A percentile compares a stretch with the other conserved stretches of the same genome.
phyloP scores from a whole-genome alignment of 37 sponge, comb jelly and placozoan genomes.

The Dysidea cf. avara region DNA sequence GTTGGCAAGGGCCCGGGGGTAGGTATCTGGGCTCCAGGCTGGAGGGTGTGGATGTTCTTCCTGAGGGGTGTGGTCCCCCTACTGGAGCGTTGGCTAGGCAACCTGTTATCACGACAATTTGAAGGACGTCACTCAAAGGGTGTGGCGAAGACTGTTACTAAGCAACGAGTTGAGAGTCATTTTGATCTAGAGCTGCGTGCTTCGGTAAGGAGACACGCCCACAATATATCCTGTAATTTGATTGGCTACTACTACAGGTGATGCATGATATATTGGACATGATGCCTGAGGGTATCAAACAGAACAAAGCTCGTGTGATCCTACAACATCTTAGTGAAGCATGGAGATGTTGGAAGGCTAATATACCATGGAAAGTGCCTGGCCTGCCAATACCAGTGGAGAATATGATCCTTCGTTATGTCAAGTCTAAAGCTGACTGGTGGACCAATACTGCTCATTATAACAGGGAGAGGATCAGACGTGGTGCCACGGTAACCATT shows the following conservation, averaged over 20 bases:
- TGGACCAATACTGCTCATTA: conserved; percentile 99
- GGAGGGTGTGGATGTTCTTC: conserved; percentile 99
- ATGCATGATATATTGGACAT: conserved; percentile 99
- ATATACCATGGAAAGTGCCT: conserved; percentile 99
- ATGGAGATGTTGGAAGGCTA: conserved; percentile 99
- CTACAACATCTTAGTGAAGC: conserved; percentile 98
- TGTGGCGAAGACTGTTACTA: conserved; percentile 98
- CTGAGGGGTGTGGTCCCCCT: conserved; percentile 95
- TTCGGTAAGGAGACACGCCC: conserved; percentile 47
- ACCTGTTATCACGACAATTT: conserved; percentile 97
- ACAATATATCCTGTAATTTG: not conserved
- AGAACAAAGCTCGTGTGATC: conserved; percentile 98
- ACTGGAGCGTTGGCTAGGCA: conserved; percentile 98
- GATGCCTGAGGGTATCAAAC: conserved; percentile 99
- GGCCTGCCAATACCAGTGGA: conserved; percentile 97
- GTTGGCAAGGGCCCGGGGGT: conserved; percentile 99
- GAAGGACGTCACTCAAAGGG: conserved; percentile 99
- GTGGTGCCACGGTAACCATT: conserved; percentile 89
- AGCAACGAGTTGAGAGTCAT: conserved; percentile 99
- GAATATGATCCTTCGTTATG: conserved; percentile 99
- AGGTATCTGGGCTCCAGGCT: conserved; percentile 98
- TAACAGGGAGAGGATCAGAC: conserved; percentile 95
- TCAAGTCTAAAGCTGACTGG: conserved; percentile 99
- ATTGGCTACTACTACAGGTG: conserved; percentile 23
- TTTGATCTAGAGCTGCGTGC: conserved; percentile 98